phyloP scores from a whole-genome alignment of 2,797 vertebrate genomes.

The Moxostoma hubbsi region DNA sequence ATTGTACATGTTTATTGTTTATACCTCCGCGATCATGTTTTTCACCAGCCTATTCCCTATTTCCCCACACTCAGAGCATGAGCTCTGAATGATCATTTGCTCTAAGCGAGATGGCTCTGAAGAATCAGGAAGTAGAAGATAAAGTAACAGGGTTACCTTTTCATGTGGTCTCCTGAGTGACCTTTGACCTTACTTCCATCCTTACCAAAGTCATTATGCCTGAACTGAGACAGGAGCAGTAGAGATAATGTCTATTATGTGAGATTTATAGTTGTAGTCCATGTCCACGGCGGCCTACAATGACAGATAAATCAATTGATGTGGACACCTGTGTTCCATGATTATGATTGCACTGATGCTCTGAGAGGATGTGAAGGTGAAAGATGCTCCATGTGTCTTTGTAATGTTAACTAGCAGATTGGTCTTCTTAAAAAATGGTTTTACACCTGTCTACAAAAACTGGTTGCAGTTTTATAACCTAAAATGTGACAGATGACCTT shows the following conservation, averaged over 20 bases:
- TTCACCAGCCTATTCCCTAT: background rate
- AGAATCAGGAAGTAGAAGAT: conserved; percentile 39
- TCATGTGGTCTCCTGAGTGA: conserved; percentile 56
- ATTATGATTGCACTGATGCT: conserved; percentile 53
- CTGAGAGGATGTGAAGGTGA: conserved; percentile 46
- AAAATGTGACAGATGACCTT: conserved; percentile 1
- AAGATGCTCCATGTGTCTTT: conserved; percentile 16
- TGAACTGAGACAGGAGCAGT: conserved; percentile 55
- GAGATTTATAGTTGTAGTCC: conserved; percentile 58
- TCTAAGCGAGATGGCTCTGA: conserved; percentile 32
- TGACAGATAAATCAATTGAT: conserved; percentile 62
- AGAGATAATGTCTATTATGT: conserved; percentile 54
- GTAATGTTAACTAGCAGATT: conserved; percentile 38
- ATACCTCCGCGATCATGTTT: background rate
- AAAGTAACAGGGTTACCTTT: conserved; percentile 42
- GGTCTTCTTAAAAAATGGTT: conserved; percentile 34
- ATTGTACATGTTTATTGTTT: conserved; percentile 31
- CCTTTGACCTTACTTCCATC: conserved; percentile 53
- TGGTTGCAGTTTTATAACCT: conserved; percentile 12
- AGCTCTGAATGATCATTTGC: conserved; percentile 49
- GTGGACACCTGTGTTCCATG: conserved; percentile 48
- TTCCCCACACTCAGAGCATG: conserved; percentile 10
- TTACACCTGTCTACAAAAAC: conserved; percentile 20
- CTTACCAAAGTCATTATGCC: conserved; percentile 47
- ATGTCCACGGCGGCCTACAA: conserved; percentile 48